phyloP scores from a whole-genome alignment of 1,140 invertebrate genomes.

The Diabrotica virgifera region DNA sequence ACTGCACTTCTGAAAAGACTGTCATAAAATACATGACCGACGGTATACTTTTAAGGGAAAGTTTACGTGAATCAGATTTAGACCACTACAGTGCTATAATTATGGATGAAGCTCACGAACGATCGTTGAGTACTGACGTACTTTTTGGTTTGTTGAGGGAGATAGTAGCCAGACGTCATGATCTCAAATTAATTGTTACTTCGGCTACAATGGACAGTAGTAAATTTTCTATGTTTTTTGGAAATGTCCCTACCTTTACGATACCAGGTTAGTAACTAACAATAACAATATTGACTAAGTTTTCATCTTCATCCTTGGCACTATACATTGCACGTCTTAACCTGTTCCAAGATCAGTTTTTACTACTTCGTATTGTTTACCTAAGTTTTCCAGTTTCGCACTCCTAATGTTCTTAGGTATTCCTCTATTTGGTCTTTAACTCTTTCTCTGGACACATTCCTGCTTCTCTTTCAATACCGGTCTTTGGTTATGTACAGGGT shows the following conservation, averaged over 20 bases:
- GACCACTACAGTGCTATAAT: constrained; percentile 96
- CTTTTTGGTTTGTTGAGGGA: constrained; percentile 94
- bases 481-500: no score
- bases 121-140: constrained; percentile 96
- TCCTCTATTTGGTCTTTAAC: no score
- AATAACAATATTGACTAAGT: not conserved
- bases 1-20: constrained; percentile 95
- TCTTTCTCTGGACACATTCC: no score
- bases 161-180: constrained; percentile 89
- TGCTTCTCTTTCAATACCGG: no score
- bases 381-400: no score
- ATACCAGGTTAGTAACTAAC: constrained; percentile 74
- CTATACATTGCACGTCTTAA: no score
- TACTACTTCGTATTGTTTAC: no score
- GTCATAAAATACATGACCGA: constrained; percentile 99
- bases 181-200: constrained; percentile 98
- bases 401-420: no score
- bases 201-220: constrained; percentile 99
- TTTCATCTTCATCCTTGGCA: no score
- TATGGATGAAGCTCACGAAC: constrained; percentile 99
- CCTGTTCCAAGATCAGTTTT: no score
- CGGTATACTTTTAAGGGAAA: constrained; percentile 94
- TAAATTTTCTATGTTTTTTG: constrained; percentile 98
- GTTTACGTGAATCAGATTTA: constrained; percentile 89
- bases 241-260: constrained; percentile 94